Base-by-base conservation (phyloP, 2,797 vertebrate genomes). In the Xyrichtys novacula region DNA sequence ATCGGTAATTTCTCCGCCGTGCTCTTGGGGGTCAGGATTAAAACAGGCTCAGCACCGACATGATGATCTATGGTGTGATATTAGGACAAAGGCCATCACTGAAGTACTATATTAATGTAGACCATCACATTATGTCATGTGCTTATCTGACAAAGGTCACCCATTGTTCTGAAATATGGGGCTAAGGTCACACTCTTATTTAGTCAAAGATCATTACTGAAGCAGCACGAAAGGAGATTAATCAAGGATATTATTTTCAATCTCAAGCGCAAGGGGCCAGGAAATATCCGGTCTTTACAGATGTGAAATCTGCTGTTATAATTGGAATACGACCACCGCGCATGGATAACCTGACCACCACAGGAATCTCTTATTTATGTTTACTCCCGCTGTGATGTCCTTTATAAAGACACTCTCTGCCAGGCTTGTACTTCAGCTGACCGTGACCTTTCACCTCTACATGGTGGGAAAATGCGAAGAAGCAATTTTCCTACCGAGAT, bases 111-210 rank as follows among this genome's bases (percentile, higher is more conserved):
- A 72, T 38, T 80, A 52, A 64, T 64, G 59, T 42, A 49, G 66
- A 64, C 55, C 11, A 76, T 65, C n/a, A 44, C 34, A 67, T 54
- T 8, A 66, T 78, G 46, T 46, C 34, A 43, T 29, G 26, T 50
- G 22, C 76, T 80, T 63, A 56, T 65, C 43, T 43, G 9, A 39
- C 28, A 40, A 74, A 83, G 76, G 81, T 62, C 56, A 65, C 10
- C 26, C 3, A 25, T 58, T 78, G 61, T 56, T 61, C 25, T 78
- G 29, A 50, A 39, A 60, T 34, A 15, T 50, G 26, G 20, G n/a
- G 23, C 2, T 34, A 32, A 56, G 34, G 66, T 71, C 56, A 58
- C 25, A 19, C 31, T 46, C 12, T 43, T 47, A 60, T 66, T 54
- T 62, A 65, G 23, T 74, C 47, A 74, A 63, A 65, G 34, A 43